phyloP scores from a whole-genome alignment of 2,113 vertebrate genomes.

The Platycercus adscitus region DNA sequence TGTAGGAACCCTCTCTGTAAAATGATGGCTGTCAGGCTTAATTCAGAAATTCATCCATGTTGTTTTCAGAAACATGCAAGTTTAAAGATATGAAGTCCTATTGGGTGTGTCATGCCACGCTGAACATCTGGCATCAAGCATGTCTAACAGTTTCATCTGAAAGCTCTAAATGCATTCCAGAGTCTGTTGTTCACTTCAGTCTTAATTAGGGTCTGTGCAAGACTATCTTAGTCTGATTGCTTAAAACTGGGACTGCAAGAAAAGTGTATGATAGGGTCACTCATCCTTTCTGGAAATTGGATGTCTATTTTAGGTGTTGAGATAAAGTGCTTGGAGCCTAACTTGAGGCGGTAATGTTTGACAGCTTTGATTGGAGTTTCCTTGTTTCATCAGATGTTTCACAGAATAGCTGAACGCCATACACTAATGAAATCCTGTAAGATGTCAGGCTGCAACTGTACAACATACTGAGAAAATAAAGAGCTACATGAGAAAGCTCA shows the following conservation, averaged over 20 bases:
- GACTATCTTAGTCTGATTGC: not conserved
- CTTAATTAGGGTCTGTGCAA: not conserved
- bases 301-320: not conserved
- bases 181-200: not conserved
- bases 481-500: not conserved
- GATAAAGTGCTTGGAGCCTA: not conserved
- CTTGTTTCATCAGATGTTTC: not conserved
- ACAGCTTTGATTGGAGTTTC: constrained; percentile 1
- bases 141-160: not conserved
- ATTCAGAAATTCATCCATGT: not conserved
- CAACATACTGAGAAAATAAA: not conserved
- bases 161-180: not conserved
- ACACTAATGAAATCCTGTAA: not conserved
- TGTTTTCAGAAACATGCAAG: not conserved
- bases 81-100: not conserved
- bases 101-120: not conserved
- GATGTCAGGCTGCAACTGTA: not conserved
- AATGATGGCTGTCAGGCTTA: not conserved
- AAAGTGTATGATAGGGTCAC: not conserved
- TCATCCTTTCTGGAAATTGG: not conserved
- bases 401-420: not conserved
- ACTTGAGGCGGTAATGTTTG: not conserved
- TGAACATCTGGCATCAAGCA: not conserved
- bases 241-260: not conserved
- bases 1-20: not conserved